Base-by-base conservation (phyloP, 2,888 invertebrate species). In the Cheilosia variabilis region DNA sequence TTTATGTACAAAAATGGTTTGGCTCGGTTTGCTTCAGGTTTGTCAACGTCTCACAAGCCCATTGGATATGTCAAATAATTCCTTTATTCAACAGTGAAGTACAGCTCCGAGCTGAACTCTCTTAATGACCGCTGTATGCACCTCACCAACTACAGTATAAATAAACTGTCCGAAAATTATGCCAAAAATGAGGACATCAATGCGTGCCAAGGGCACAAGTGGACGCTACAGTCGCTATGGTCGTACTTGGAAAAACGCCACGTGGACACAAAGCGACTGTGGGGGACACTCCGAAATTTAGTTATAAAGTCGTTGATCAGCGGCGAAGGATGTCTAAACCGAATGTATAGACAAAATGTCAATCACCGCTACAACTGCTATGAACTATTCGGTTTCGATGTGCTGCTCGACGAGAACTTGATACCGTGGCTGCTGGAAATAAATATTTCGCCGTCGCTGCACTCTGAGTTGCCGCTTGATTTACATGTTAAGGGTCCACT, bases 341-440 rank as follows among this genome's bases (percentile, higher is more conserved):
- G 95, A 3, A 93, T 96, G 83, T 95, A 96, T 27, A 94, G 95
- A 77, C 94, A 95, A 53, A 96, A 97, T 90, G 94, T 96, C 27
- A 94, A 95, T 0, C 96, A 95, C 65, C 93, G 96, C 57, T 98
- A 98, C 91, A 96, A 96, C 90, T 97, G 97, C 89, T 98, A 98
- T 90, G 99, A 99, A 91, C 93, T 99, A 63, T 99, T 99, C 91
- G 99, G 98, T 0, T 96, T 98, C 82, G 99, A 99, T 92, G 96
- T 99, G 10, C 93, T 99, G 65, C 93, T 99, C 75, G 99, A 99
- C 91, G 96, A 97, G 89, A 95, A 96, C 88, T 93, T 98, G 63
- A 97, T 97, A 90, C 98, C 99, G 0, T 99, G 99, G 99, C 93
- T 99, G 41, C 93, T 99, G 86, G 99, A 99, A 94, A 97, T 97